Evolutionary conservation across 92 coral and sea anemone genomes (phyloP), one percentile per base, ranked within the genome.

Genomic region (Phymanthus crucifer): DNA sequence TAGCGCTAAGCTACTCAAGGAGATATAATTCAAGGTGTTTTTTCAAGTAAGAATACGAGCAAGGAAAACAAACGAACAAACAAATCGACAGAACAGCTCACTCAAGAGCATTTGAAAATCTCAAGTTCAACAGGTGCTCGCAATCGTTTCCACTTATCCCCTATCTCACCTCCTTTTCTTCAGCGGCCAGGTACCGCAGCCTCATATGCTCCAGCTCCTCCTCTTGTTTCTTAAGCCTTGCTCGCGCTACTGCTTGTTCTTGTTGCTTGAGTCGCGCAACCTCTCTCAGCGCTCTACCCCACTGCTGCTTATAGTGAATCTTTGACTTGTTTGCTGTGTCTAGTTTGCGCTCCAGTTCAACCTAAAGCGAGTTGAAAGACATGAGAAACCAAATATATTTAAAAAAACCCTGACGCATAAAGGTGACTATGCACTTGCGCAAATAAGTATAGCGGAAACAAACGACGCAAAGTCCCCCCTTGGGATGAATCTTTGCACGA

Each of bases 261-360:
- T 89, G 94, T 57, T 95, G 99, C 80, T 95, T 95, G 43, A 95
- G 82, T 79, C 94, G 94, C 12, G 98, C 99, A 85, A 95, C 91
- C 73, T 95, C 99, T 78, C 95, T 85, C 16, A 95, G 89, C 13
- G 99, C 99, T 71, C 95, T 88, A 46, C 99, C 96, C 99, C 99
- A 95, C 34, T 95, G 98, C 68, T 93, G 99, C 43, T 95, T 95
- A 75, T 95, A 95, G 87, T 95, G 99, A 29, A 93, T 89, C 86
- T 95, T 95, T 6, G 98, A 93, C 57, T 95, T 95, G 89, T 88
- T 95, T 9, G 97, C 58, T n/a, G 93, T 84, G 77, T 95, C 98
- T 37, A 95, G 77, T 81, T 93, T 95, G 66, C 98, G 98, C 73
- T 93, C 98, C 6, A 95, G 84, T 69, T 95, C 97, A 40, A 83